A percentile compares a stretch with the other conserved stretches of the same genome.
Evolutionary conservation across 2,888 invertebrate species (phyloP).

Genomic region (Erynnis tages): DNA sequence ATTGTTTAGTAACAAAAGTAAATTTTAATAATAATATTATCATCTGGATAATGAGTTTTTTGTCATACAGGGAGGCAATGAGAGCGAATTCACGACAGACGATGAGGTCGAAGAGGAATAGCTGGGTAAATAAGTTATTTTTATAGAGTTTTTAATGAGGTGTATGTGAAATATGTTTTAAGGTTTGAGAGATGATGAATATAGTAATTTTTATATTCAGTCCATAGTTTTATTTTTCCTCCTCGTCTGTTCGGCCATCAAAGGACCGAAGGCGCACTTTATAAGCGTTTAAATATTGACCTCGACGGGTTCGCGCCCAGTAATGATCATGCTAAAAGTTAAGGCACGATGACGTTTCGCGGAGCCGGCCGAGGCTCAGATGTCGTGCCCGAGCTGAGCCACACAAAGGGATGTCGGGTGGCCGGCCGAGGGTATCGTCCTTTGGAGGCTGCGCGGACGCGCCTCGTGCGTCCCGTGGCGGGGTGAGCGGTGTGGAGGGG

Average conservation of each 20-base stretch:
- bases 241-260: not conserved
- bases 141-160: conserved; percentile 76
- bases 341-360: conserved; percentile 19
- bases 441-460: conserved; percentile 51
- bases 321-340: conserved; percentile 23
- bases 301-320: conserved; percentile 11
- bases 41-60: conserved; percentile 8
- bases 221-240: conserved; percentile 40
- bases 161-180: conserved; percentile 59
- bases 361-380: not conserved
- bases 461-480: conserved; percentile 30
- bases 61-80: conserved; percentile 74
- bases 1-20: not conserved
- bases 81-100: conserved; percentile 85
- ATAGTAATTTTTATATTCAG: conserved; percentile 73
- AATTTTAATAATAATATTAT: not conserved
- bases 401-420: conserved; percentile 49
- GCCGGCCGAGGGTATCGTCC: conserved; percentile 66
- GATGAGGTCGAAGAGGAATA: conserved; percentile 83
- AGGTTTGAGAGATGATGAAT: conserved; percentile 67
- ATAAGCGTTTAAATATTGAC: conserved; percentile 15
- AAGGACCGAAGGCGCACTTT: conserved; percentile 12
- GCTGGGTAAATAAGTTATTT: conserved; percentile 68
- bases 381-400: conserved; percentile 32
- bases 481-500: conserved; percentile 21